Evolutionary conservation across 2,888 invertebrate genomes (phyloP), one percentile per base, ranked within the genome.

Genomic region (Andrena bicolor): DNA sequence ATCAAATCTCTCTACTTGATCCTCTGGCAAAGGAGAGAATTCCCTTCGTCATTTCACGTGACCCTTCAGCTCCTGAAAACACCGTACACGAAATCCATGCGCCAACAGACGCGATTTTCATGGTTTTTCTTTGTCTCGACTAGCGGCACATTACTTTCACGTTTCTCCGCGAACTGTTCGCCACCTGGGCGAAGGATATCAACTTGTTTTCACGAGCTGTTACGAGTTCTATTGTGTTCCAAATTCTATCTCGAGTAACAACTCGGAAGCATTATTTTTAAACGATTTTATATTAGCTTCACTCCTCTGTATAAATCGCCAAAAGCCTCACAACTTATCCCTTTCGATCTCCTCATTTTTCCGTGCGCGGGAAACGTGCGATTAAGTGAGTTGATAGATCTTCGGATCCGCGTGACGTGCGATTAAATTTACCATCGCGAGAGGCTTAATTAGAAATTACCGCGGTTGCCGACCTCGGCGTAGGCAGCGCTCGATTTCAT

Each of bases 401-500:
- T 32, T 35, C 26, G 26, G 23, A 65, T 65, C 16, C 64, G 65
- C 58, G 72, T 51, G 35, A 69, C 41, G 61, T 20, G 8, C 20
- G 30, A 41, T 61, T 66, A 60, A 68, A 53, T 49, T 68, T 51
- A 63, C 49, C 80, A 26, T 28, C 49, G 63, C 48, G 35, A 48
- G 65, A 20, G 58, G 51, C 48, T 70, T 80, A 76, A 82, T 86
- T 82, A 82, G 82, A 84, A 84, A 86, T 80, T 65, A n/a, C 61
- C 68, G 66, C 74, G 56, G 64, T 74, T 30, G 35, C 41, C 20
- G 66, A 41, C 32, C 60, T 30, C 30, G 58, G 56, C 51, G 70
- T 32, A 53, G 72, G 70, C 51, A 51, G 65, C 68, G 73, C 61
- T 82, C 86, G 74, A 72, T 85, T 87, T 82, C 80, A 79, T 86